phyloP scores from a whole-genome alignment of 2,113 vertebrate genomes.

The Bambusicola thoracicus region DNA sequence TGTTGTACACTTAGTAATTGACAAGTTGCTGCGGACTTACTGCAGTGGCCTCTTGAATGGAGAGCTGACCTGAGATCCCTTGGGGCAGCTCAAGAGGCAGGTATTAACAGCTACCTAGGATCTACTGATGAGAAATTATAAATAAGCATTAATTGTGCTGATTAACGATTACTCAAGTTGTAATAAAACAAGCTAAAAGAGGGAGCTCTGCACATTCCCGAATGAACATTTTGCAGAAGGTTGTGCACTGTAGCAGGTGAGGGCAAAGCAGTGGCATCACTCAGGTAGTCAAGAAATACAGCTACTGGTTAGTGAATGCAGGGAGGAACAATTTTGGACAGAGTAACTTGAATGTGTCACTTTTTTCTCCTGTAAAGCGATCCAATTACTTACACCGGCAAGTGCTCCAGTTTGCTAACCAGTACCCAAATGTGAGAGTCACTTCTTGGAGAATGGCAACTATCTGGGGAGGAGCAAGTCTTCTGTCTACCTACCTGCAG shows the following conservation, averaged over 20 bases:
- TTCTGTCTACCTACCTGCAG: constrained; percentile 94
- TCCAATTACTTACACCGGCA: constrained; percentile 95
- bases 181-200: not conserved
- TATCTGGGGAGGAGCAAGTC: constrained; percentile 98
- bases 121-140: not conserved
- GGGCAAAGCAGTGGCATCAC: not conserved
- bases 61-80: not conserved
- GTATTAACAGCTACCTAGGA: not conserved
- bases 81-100: not conserved
- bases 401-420: constrained; percentile 84
- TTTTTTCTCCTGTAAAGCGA: constrained; percentile 80
- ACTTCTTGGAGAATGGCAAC: constrained; percentile 98
- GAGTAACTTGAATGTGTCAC: constrained; percentile 20
- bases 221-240: not conserved
- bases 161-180: not conserved
- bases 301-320: not conserved
- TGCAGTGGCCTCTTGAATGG: not conserved
- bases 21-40: not conserved
- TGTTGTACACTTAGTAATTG: not conserved
- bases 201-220: not conserved
- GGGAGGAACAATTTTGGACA: not conserved
- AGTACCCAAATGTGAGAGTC: constrained; percentile 91
- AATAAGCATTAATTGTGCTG: not conserved
- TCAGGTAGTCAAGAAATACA: not conserved
- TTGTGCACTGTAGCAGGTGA: not conserved